These are phyloP conservation scores for Trichonephila inaurata DNA, from an alignment of 1,140 invertebrate species.

Conservation along the genomic window DNA sequence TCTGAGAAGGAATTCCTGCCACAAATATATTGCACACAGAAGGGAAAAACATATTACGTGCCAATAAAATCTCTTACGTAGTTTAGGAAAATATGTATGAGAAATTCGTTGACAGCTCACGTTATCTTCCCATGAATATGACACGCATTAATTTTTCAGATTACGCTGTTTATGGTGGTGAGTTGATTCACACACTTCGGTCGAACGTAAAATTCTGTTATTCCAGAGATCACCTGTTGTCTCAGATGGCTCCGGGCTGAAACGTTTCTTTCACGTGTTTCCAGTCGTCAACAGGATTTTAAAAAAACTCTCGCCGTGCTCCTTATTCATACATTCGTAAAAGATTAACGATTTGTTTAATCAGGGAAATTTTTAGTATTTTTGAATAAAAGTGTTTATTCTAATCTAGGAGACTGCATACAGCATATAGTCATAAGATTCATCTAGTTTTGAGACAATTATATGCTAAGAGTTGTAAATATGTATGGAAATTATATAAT, in stretches of 20 bases:
- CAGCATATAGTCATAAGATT: no score
- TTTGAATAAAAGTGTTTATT: not conserved
- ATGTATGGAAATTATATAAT: no score
- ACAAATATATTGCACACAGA: no score
- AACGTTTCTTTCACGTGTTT: not conserved
- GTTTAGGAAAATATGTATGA: no score
- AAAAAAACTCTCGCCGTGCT: not conserved
- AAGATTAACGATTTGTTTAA: not conserved
- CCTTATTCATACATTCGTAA: not conserved
- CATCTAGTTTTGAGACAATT: no score
- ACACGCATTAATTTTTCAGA: not conserved
- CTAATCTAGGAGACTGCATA: not conserved
- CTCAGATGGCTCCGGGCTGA: not conserved
- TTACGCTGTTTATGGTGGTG: not conserved
- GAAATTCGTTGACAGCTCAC: not conserved
- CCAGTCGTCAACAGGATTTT: not conserved
- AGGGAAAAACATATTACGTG: no score
- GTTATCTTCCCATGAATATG: not conserved
- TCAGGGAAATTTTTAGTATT: not conserved
- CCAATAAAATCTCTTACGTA: no score
- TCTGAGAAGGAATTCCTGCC: no score
- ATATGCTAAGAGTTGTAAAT: no score
- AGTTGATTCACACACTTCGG: not conserved
- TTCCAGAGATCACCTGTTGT: not conserved
- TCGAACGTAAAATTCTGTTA: not conserved